Percentiles rank a stretch among this genome's conserved stretches.
phyloP scores from a whole-genome alignment of 2,888 invertebrate genomes.

The Phalangium opilio region DNA sequence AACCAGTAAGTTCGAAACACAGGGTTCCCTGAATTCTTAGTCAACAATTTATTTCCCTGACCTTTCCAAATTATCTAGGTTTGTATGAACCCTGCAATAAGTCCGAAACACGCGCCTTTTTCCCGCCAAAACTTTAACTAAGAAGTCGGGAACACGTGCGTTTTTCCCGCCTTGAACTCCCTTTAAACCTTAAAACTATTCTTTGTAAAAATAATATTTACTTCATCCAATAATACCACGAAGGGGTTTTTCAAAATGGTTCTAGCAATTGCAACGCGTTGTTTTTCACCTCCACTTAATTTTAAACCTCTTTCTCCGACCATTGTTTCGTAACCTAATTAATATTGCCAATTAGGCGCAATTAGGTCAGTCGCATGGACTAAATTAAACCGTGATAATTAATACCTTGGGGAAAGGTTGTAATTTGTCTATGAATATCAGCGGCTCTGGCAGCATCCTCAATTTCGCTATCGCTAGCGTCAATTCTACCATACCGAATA shows the following conservation, averaged over 20 bases:
- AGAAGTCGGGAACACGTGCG: no score
- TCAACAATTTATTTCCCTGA: no score
- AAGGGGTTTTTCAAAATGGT: conserved; percentile 82
- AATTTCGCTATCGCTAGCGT: conserved; percentile 62
- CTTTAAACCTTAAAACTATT: no score
- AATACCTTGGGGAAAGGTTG: conserved; percentile 68
- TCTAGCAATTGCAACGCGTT: conserved; percentile 89
- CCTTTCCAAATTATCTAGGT: no score
- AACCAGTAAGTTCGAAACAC: no score
- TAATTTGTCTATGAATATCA: conserved; percentile 81
- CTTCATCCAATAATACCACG: conserved; percentile 85
- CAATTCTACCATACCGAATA: conserved; percentile 75
- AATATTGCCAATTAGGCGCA: not conserved
- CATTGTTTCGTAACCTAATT: conserved; percentile 53
- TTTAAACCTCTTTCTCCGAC: conserved; percentile 89
- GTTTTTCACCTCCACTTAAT: conserved; percentile 93
- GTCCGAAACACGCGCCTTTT: no score
- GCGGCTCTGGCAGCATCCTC: conserved; percentile 78
- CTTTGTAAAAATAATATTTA: no score
- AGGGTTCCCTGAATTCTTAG: no score
- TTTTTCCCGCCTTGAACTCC: no score
- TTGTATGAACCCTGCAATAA: no score
- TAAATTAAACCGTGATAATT: not conserved
- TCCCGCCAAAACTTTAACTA: no score
- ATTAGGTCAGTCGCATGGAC: no score